phyloP scores from a whole-genome alignment of 35 echinoderm and acorn worm species.

The Stichopus chloronotus region DNA sequence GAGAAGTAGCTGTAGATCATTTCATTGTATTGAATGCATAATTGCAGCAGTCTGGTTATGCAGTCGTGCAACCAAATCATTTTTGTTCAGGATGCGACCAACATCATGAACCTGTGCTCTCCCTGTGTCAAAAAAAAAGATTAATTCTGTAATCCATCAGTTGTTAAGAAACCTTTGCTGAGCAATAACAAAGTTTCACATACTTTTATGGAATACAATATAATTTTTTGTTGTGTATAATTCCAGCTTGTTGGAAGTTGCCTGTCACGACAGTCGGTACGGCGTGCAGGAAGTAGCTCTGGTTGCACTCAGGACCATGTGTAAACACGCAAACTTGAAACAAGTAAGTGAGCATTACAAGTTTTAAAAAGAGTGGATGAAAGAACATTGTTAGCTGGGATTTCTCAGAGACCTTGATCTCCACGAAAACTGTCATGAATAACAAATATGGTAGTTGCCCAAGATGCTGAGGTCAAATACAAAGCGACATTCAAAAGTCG shows the following conservation, averaged over 20 bases:
- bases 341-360: slow-evolving; percentile 64
- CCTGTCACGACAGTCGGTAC: slow-evolving; percentile 87
- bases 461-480: neutral
- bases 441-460: neutral
- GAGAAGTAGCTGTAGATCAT: too few relatives aligned
- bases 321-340: slow-evolving; percentile 73
- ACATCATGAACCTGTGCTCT: too few relatives aligned
- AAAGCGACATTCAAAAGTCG: neutral
- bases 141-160: too few relatives aligned
- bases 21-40: too few relatives aligned
- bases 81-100: too few relatives aligned
- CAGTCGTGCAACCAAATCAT: too few relatives aligned
- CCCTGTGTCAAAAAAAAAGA: too few relatives aligned
- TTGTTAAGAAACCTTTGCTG: too few relatives aligned
- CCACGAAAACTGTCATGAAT: neutral
- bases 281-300: slow-evolving; percentile 82
- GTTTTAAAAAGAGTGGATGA: neutral
- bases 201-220: too few relatives aligned
- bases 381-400: neutral
- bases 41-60: too few relatives aligned
- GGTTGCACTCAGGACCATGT: slow-evolving; percentile 81
- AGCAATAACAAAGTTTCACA: too few relatives aligned
- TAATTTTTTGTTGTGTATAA: too few relatives aligned
- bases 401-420: neutral
- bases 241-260: slow-evolving; percentile 81